Evolutionary conservation across 2,113 vertebrate species (phyloP).

Genomic region (Oxyura jamaicensis): DNA sequence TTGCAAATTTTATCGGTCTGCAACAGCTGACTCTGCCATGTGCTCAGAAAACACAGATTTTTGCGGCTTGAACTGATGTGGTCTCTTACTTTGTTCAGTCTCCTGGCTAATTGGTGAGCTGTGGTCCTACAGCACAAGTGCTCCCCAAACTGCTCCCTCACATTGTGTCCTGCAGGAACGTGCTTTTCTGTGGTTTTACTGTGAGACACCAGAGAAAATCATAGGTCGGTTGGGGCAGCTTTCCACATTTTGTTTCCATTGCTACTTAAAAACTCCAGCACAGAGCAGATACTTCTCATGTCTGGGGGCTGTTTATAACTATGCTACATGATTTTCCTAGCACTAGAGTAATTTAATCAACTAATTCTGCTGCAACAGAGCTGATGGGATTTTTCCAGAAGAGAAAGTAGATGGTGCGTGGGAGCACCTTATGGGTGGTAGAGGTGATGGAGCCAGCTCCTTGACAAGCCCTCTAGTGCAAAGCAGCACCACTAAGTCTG

Average conservation of each 20-base stretch:
- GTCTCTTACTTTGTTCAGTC: not conserved
- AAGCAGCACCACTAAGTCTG: not conserved
- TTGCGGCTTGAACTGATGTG: not conserved
- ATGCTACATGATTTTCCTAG: not conserved
- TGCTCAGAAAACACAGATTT: not conserved
- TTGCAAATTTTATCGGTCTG: not conserved
- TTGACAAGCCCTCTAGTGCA: not conserved
- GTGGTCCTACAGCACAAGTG: fast-evolving
- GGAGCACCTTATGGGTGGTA: fast-evolving
- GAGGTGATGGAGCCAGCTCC: not conserved
- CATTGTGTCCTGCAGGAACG: not conserved
- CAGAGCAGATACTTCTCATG: not conserved
- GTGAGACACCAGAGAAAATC: not conserved
- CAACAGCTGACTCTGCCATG: not conserved
- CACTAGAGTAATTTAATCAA: not conserved
- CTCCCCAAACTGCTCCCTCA: not conserved
- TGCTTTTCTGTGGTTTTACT: not conserved
- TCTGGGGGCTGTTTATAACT: not conserved
- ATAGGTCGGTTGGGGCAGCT: not conserved
- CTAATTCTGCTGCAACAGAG: fast-evolving
- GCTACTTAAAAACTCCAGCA: not conserved
- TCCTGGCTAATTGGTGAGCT: not conserved
- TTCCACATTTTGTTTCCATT: not conserved
- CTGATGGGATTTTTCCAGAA: not conserved
- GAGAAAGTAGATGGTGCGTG: fast-evolving